phyloP scores from a whole-genome alignment of 2,113 vertebrate species.

The Sclerurus mexicanus region DNA sequence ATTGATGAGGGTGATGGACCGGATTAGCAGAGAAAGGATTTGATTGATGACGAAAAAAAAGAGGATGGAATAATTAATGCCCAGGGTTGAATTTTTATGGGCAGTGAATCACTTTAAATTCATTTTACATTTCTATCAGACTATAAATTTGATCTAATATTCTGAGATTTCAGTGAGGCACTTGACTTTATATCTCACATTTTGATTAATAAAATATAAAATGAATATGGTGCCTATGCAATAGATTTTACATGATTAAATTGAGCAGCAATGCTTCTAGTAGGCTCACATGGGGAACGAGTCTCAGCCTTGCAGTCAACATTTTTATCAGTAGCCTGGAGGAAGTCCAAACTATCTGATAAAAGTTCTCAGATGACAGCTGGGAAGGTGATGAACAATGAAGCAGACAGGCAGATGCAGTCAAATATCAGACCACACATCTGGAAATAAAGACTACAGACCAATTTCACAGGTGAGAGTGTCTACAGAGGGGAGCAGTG shows the following conservation, averaged over 20 bases:
- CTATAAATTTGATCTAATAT: neutral
- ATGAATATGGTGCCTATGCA: neutral
- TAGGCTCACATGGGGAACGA: neutral
- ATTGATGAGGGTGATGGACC: neutral
- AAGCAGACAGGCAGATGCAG: neutral
- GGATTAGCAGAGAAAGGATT: neutral
- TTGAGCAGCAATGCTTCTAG: neutral
- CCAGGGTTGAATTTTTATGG: neutral
- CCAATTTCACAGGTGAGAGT: neutral
- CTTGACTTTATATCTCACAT: neutral
- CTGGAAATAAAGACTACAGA: neutral
- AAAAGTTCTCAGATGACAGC: neutral
- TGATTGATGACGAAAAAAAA: constrained; percentile 3
- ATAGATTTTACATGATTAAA: neutral
- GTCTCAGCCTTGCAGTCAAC: neutral
- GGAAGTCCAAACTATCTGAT: neutral
- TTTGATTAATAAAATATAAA: constrained; percentile 42
- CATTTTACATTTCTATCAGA: neutral
- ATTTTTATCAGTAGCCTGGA: neutral
- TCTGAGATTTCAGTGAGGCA: neutral
- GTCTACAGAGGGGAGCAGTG: neutral
- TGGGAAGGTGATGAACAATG: neutral
- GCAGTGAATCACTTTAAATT: neutral
- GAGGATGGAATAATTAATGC: constrained; percentile 31
- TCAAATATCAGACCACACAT: neutral